Base-by-base conservation (phyloP, 2,113 vertebrate species). In the Choloepus hoffmanni region DNA sequence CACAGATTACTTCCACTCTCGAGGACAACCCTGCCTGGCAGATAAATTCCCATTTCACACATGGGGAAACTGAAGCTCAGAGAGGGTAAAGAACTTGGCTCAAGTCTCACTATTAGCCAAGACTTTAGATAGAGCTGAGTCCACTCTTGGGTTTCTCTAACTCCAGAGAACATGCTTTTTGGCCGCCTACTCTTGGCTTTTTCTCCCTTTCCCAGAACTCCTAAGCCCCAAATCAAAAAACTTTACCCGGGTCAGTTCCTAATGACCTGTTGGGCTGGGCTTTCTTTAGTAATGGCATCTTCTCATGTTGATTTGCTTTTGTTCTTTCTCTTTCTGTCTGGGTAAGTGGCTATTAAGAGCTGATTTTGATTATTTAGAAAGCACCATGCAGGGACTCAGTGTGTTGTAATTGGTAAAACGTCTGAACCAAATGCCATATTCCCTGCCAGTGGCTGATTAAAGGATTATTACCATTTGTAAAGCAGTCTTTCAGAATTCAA, bases 381-480 rank as follows among this genome's bases (percentile, higher is more conserved):
- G 97, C 92, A 83, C 53, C 95, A 93, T 0, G 62, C 84, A 53
- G 97, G 53, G 92, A 85, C 95, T 87, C 95, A 96, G 97, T 96
- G 89, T 95, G 97, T 92, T 93, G 33, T 97, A 97, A 96, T 92
- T 97, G 97, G 96, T 97, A 96, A 96, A 96, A 96, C 55, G 91
- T 95, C 96, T 94, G 86, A 97, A 95, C 94, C 81, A 94, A 97
- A 96, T 94, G 79, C 94, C 36, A 19, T 50, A 82, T 67, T 96
- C 95, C 87, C 95, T 89, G 93, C 97, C 18, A 40, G 95, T 87
- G 89, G 55, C 92, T 97, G 95, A 97, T 97, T 96, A 97, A 96
- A 95, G 92, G 89, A 88, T 96, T 96, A 95, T 97, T 96, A 93
- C 95, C 92, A 77, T 96, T 93, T 96, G 79, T 84, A 96, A 96